Conservation (phyloP, 2,888 invertebrate species). For the Nomada ferruginata region DNA sequence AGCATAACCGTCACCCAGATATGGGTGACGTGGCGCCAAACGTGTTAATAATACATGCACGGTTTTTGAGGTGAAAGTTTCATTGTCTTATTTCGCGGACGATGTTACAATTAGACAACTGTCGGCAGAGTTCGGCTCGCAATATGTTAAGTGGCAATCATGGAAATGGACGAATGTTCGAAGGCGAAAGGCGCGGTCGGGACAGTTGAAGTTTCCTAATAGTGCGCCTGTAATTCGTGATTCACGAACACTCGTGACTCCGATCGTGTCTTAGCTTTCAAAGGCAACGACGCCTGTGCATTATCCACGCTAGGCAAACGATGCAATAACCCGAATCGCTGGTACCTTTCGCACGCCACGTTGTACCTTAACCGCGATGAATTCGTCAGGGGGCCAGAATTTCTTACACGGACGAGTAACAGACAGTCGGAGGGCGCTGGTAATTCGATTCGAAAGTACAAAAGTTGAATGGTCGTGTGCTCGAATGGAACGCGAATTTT, state of each 20-base stretch:
- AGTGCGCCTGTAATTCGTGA: constrained; percentile 43
- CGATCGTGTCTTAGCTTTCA: constrained; percentile 22
- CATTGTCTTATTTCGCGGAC: neutral
- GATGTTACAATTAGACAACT: too few species aligned
- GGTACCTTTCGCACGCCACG: constrained; percentile 50
- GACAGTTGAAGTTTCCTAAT: constrained; percentile 41
- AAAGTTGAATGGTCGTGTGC: neutral
- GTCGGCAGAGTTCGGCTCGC: neutral
- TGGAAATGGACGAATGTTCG: constrained; percentile 6
- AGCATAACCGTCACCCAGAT: too few species aligned
- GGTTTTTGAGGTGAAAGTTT: neutral
- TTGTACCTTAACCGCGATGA: constrained; percentile 35
- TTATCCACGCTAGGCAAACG: constrained; percentile 55
- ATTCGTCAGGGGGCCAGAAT: constrained; percentile 35
- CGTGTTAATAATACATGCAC: too few species aligned
- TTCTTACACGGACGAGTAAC: constrained; percentile 20
- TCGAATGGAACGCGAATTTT: neutral
- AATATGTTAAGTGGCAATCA: neutral
- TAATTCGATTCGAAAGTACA: neutral
- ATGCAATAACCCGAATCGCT: constrained; percentile 62
- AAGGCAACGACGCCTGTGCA: constrained; percentile 48
- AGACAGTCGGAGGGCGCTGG: neutral
- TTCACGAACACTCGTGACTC: constrained; percentile 45
- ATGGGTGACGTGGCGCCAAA: too few species aligned
- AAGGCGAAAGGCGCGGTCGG: constrained; percentile 29